phyloP scores from a whole-genome alignment of 53 echinoderm and acorn worm species.

The Stichopus horrens region DNA sequence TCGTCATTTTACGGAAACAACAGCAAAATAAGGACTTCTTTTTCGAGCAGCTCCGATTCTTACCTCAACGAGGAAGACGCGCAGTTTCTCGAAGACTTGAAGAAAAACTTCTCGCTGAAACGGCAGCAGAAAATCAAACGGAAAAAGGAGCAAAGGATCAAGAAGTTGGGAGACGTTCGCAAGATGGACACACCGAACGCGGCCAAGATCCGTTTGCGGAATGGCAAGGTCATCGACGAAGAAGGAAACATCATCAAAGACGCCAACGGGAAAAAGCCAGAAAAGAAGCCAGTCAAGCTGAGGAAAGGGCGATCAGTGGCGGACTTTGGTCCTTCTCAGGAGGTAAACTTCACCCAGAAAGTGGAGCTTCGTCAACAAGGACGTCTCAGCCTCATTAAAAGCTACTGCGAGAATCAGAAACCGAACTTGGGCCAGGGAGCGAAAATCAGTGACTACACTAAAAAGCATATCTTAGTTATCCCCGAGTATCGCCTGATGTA shows the following conservation, averaged over 20 bases:
- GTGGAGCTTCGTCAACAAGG: slow-evolving; percentile 17
- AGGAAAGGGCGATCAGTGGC: slow-evolving; percentile 13
- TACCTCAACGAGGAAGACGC: neutral
- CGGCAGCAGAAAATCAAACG: slow-evolving; percentile 23
- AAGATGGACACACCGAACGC: slow-evolving; percentile 27
- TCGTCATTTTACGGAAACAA: slow-evolving; percentile 40
- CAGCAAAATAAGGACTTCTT: slow-evolving; percentile 3
- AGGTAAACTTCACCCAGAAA: neutral
- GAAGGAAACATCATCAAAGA: slow-evolving; percentile 27
- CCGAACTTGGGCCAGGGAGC: neutral
- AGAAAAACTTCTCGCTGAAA: neutral
- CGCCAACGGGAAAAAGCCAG: neutral
- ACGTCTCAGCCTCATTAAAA: neutral
- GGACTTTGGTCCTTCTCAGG: neutral
- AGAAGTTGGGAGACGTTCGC: slow-evolving; percentile 14
- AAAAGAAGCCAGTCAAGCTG: neutral
- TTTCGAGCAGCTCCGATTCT: slow-evolving; percentile 37
- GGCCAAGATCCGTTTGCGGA: slow-evolving; percentile 10
- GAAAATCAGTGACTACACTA: slow-evolving; percentile 57
- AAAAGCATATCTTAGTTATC: slow-evolving; percentile 66
- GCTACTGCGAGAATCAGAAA: neutral
- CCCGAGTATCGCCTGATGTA: slow-evolving; percentile 72
- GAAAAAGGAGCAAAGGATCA: slow-evolving; percentile 16
- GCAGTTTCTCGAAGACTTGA: neutral
- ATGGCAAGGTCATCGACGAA: slow-evolving; percentile 33